Evolutionary conservation across 2,113 vertebrate species (phyloP), one percentile per base, ranked within the genome.

Genomic region (Amblyopsis rosae): DNA sequence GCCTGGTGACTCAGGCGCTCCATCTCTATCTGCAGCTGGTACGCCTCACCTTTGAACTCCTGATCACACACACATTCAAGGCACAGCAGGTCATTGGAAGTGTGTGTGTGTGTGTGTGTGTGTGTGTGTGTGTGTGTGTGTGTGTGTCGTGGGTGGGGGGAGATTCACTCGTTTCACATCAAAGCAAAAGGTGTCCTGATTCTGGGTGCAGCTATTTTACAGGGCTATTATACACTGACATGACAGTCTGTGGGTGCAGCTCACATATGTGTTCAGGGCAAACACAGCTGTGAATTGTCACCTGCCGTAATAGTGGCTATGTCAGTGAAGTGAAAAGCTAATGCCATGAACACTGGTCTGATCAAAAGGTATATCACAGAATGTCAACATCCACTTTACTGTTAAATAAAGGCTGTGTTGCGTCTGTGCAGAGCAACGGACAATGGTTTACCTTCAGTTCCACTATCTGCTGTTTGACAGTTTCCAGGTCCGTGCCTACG

Each of bases 1-100:
- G 95, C 95, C 83, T 98, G 97, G 84, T 98, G 96, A 84, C 95
- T 98, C 70, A 99, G 83, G 19, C 95, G 94, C 89, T 99, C 98
- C 96, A 98, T 96, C 89, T 99, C 97, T 71, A 99, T 99, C 90
- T 98, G 97, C 19, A 98, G 96, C 67, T 98, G 97, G 87, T 99
- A 99, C 0, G 95, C 93, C 76, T 96, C 97, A 9, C 91, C 91
- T 90, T 98, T 99, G 89, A 96, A 99, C 93, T 95, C 95, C 98
- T 99, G 62, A 48, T 17, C 58, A 59, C 26, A 45, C n/a, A 75
- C 3, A 69, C 17, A 70, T 12, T 51, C 16, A 51, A 59, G 70
- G 69, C 75, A 50, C 74, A 81, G 6, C 68, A 60, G 66, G 75
- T 79, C 68, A 84, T 82, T 55, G 79, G 12, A 62, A 56, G 15